Conservation (phyloP, 2,888 invertebrate genomes). For the Plagodis dolabraria region DNA sequence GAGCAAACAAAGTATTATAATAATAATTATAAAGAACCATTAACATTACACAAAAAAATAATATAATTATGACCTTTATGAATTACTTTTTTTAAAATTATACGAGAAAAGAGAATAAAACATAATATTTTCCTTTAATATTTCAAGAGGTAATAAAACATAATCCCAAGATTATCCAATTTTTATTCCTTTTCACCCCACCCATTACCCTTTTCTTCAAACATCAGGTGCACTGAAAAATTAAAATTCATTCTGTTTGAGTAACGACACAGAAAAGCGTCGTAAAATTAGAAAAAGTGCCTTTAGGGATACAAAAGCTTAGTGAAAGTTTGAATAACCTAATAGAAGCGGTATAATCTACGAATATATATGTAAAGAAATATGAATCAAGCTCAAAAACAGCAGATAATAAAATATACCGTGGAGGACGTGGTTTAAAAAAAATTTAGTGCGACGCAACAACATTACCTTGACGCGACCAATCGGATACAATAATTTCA, state of each 20-base stretch:
- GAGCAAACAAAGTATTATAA: no score
- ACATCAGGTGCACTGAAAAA: constrained; percentile 59
- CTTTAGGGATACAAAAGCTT: constrained; percentile 27
- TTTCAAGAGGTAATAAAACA: constrained; percentile 18
- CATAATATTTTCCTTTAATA: constrained; percentile 4
- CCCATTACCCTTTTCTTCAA: constrained; percentile 33
- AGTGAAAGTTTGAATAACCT: constrained; percentile 4
- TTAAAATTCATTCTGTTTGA: constrained; percentile 58
- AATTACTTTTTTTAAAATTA: no score
- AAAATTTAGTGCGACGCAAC: no score
- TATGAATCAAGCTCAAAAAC: no score
- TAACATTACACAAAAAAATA: no score
- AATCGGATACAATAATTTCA: no score
- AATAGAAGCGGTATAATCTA: constrained; percentile 2
- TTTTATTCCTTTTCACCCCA: constrained; percentile 12
- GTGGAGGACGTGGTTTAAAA: no score
- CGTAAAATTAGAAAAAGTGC: constrained; percentile 77
- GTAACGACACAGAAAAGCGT: constrained; percentile 65
- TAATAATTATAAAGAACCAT: no score
- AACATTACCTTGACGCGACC: no score
- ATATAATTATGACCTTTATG: no score
- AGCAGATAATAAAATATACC: no score
- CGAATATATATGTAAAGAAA: no score
- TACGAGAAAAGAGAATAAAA: background rate
- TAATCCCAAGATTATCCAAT: constrained; percentile 24